Evolutionary conservation across 23 tunicate species (phyloP).

Genomic region (Ciona savignyi): DNA sequence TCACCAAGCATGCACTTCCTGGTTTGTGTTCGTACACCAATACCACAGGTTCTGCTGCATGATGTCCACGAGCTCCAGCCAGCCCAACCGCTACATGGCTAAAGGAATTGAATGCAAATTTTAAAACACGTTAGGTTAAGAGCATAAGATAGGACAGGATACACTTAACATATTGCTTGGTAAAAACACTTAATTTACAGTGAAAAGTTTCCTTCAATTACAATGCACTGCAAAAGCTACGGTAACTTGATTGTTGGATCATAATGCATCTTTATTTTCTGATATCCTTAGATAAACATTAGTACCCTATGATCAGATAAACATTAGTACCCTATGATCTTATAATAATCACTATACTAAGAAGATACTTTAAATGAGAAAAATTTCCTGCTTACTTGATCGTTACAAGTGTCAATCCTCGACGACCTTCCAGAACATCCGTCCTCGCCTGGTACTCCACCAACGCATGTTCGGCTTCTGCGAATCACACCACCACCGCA

Average conservation of each 20-base stretch:
- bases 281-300: too few relatives aligned
- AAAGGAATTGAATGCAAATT: too few relatives aligned
- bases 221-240: too few relatives aligned
- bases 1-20: constrained; percentile 39
- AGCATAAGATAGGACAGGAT: too few relatives aligned
- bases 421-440: constrained; percentile 49
- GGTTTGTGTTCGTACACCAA: constrained; percentile 29
- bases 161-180: too few relatives aligned
- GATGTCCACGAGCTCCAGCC: constrained; percentile 55
- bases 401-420: constrained; percentile 42
- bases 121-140: too few relatives aligned
- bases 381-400: constrained; percentile 18
- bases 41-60: constrained; percentile 60
- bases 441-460: constrained; percentile 44
- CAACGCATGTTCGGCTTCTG: constrained; percentile 49
- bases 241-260: too few relatives aligned
- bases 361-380: background rate
- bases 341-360: background rate
- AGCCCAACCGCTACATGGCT: constrained; percentile 64
- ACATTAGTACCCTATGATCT: too few relatives aligned
- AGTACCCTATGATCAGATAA: too few relatives aligned
- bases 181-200: too few relatives aligned
- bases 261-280: too few relatives aligned
- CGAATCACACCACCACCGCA: constrained; percentile 51
- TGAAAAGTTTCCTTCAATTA: too few relatives aligned